Conservation (phyloP, 2,113 vertebrate species). For the Cephalophus harveyi region DNA sequence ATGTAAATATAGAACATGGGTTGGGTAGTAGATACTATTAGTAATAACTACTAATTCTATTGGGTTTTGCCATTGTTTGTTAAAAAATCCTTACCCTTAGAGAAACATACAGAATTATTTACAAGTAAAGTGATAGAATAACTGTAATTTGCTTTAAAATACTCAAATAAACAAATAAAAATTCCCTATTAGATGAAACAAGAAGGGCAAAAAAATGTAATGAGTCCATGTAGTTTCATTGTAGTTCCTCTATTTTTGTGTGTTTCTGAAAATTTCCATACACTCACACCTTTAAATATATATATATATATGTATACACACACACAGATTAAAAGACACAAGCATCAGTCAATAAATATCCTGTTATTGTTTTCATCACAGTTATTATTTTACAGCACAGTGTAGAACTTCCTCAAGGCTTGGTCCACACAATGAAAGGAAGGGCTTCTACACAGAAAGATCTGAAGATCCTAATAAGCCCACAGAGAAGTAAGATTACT, state of each 20-base stretch:
- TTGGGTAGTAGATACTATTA: not conserved
- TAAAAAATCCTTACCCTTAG: not conserved
- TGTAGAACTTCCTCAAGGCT: not conserved
- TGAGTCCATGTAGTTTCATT: not conserved
- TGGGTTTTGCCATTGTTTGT: not conserved
- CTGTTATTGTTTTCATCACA: not conserved
- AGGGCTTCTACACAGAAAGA: not conserved
- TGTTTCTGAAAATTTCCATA: not conserved
- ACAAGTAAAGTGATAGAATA: not conserved
- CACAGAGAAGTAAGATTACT: not conserved
- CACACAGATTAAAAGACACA: not conserved
- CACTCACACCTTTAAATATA: not conserved
- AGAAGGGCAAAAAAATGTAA: not conserved
- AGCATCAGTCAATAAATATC: not conserved
- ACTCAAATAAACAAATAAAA: not conserved
- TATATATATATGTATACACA: not conserved
- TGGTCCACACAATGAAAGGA: not conserved
- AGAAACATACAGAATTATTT: not conserved
- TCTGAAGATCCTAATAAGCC: not conserved
- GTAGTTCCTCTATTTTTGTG: not conserved
- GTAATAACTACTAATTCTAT: not conserved
- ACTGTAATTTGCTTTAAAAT: slow-evolving; percentile 23
- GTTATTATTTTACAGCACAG: not conserved
- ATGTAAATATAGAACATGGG: not conserved
- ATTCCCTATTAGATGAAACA: not conserved